Percentiles rank a stretch among this genome's conserved stretches.
phyloP scores from a whole-genome alignment of 2,888 invertebrate genomes.

The Hypselothyrea guttata region DNA sequence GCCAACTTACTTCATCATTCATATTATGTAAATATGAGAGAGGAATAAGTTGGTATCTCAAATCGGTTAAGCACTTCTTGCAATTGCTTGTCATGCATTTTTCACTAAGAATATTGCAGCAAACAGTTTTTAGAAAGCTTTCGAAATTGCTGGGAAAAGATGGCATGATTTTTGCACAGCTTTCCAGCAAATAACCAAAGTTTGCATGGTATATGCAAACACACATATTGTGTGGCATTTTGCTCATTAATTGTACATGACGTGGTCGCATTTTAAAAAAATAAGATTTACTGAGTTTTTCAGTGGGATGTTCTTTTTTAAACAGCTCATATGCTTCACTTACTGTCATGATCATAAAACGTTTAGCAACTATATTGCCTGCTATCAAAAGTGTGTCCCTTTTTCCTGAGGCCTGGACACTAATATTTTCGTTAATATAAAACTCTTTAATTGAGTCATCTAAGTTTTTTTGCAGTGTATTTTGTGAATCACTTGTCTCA shows the following conservation, averaged over 20 bases:
- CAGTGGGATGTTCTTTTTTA: conserved; percentile 1
- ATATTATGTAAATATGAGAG: conserved; percentile 1
- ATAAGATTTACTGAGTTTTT: not conserved
- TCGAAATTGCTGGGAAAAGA: conserved; percentile 2
- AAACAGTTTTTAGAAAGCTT: conserved; percentile 1
- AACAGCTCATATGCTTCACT: conserved; percentile 1
- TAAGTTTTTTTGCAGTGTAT: not conserved
- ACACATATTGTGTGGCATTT: not conserved
- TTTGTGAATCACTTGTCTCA: too few relatives aligned
- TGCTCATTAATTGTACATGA: not conserved
- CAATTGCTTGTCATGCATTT: conserved; percentile 7
- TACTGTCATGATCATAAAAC: conserved; percentile 1
- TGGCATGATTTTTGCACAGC: not conserved
- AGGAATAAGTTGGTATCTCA: conserved; percentile 6
- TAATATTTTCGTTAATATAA: too few relatives aligned
- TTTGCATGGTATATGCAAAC: not conserved
- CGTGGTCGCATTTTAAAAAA: not conserved
- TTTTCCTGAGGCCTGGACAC: too few relatives aligned
- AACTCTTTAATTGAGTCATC: too few relatives aligned
- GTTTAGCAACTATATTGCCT: too few relatives aligned
- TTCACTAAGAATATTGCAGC: conserved; percentile 8
- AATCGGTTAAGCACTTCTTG: conserved; percentile 4
- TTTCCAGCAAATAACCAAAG: not conserved
- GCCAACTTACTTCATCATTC: conserved; percentile 1
- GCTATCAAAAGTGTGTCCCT: too few relatives aligned